phyloP scores from a whole-genome alignment of 2,797 vertebrate genomes.

The Rhinoraja longicauda region DNA sequence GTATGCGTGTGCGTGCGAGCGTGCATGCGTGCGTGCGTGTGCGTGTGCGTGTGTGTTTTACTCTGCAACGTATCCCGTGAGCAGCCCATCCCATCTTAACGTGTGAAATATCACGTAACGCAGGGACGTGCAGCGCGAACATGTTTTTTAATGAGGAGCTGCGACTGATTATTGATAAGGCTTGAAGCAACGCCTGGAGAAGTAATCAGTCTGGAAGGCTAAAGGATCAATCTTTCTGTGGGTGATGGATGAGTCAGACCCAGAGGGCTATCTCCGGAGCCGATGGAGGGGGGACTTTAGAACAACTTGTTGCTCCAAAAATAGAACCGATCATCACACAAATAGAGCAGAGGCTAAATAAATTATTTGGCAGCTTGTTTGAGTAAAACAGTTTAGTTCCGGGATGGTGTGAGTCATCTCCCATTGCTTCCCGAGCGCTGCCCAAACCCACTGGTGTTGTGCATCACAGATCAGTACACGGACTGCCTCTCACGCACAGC shows the following conservation, averaged over 20 bases:
- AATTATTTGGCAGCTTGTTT: neutral
- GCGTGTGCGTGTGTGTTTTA: too few relatives aligned
- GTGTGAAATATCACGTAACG: neutral
- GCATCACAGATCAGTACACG: neutral
- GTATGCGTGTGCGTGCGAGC: too few relatives aligned
- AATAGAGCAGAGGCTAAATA: neutral
- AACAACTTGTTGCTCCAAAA: slow-evolving; percentile 24
- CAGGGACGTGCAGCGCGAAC: neutral
- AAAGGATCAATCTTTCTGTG: slow-evolving; percentile 22
- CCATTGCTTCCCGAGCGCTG: neutral
- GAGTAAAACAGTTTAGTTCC: neutral
- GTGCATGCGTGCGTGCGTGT: too few relatives aligned
- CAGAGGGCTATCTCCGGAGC: neutral
- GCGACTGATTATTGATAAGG: neutral
- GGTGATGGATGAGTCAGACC: slow-evolving; percentile 28
- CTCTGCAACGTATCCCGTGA: neutral
- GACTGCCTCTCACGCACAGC: neutral
- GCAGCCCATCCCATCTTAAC: neutral
- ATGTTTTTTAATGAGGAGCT: slow-evolving; percentile 16
- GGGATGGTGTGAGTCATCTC: neutral
- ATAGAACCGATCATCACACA: slow-evolving; percentile 8
- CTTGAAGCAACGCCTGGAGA: slow-evolving; percentile 26
- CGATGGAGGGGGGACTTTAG: neutral
- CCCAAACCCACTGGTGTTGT: neutral
- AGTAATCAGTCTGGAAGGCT: neutral